Evolutionary conservation across 2,797 vertebrate genomes (phyloP).

Genomic region (Oryzias dopingdopingensis): DNA sequence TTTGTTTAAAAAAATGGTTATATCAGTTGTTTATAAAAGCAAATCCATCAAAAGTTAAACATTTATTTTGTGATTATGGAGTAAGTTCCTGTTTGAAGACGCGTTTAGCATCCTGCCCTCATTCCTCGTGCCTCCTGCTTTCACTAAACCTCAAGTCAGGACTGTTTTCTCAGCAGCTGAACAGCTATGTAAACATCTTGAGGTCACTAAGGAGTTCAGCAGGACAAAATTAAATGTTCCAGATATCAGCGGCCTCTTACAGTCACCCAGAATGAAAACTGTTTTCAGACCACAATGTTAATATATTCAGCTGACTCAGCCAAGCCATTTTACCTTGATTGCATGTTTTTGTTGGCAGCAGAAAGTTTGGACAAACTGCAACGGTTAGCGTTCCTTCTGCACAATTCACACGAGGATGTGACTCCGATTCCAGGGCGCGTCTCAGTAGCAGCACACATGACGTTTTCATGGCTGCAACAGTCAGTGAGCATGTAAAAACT

Average conservation of each 20-base stretch:
- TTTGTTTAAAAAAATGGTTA: too few relatives aligned
- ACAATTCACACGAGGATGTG: too few relatives aligned
- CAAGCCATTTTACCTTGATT: not conserved
- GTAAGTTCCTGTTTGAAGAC: slow-evolving; percentile 15
- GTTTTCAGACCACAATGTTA: slow-evolving; percentile 24
- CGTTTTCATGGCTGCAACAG: too few relatives aligned
- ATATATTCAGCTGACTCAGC: not conserved
- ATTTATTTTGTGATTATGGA: slow-evolving; percentile 17
- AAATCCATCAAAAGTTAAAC: slow-evolving; percentile 21
- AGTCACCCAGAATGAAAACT: slow-evolving; percentile 22
- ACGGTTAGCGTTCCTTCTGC: too few relatives aligned
- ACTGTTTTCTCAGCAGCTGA: slow-evolving; percentile 40
- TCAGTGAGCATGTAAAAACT: too few relatives aligned
- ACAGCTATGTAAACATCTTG: slow-evolving; percentile 47
- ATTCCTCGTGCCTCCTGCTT: slow-evolving; percentile 26
- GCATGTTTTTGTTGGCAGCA: not conserved
- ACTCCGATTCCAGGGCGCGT: too few relatives aligned
- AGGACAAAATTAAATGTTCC: slow-evolving; percentile 60
- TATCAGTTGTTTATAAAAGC: not conserved
- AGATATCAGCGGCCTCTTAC: slow-evolving; percentile 47
- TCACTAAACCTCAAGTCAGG: slow-evolving; percentile 47
- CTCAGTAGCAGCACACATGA: too few relatives aligned
- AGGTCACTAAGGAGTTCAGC: slow-evolving; percentile 46
- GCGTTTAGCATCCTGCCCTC: slow-evolving; percentile 10
- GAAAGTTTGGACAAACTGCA: not conserved